Percentiles rank a stretch among this genome's conserved stretches.
These are phyloP conservation scores for Aphaenogaster floridana DNA, from an alignment of 1,140 invertebrate genomes.

Conservation along the genomic window DNA sequence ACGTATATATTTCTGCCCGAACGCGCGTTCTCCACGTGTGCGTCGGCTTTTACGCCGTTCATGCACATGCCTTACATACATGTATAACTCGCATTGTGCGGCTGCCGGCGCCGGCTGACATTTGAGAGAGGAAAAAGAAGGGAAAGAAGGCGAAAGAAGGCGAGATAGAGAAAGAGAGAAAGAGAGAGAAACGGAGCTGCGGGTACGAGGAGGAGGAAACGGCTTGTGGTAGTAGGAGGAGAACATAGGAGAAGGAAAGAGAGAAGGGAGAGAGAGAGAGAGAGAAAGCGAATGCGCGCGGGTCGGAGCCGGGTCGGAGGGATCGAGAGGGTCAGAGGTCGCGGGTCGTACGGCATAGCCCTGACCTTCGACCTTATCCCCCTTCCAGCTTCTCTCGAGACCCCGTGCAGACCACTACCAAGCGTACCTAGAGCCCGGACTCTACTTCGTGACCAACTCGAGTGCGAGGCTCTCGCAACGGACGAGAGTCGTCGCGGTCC, in stretches of 20 bases:
- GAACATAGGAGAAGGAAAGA: conserved; percentile 61
- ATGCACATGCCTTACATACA: conserved; percentile 30
- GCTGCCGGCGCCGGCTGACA: conserved; percentile 68
- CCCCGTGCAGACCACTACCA: conserved; percentile 74
- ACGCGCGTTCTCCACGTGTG: conserved; percentile 32
- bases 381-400: conserved; percentile 71
- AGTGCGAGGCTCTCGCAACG: conserved; percentile 62
- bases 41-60: conserved; percentile 23
- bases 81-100: conserved; percentile 63
- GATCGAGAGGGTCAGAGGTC: conserved; percentile 84
- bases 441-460: conserved; percentile 71
- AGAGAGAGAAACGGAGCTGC: conserved; percentile 31
- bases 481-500: conserved; percentile 2
- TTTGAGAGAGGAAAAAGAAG: conserved; percentile 71
- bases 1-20: conserved; percentile 2
- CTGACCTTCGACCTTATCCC: conserved; percentile 85
- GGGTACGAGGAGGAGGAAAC: conserved; percentile 44
- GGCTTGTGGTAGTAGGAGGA: conserved; percentile 25
- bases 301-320: conserved; percentile 79
- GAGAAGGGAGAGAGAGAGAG: conserved; percentile 66
- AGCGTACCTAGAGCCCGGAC: conserved; percentile 73
- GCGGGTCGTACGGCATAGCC: conserved; percentile 84
- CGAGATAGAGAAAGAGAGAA: conserved; percentile 48
- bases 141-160: conserved; percentile 22
- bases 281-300: conserved; percentile 70